Base-by-base conservation (phyloP, 2,113 vertebrate genomes). In the Balaeniceps rex region DNA sequence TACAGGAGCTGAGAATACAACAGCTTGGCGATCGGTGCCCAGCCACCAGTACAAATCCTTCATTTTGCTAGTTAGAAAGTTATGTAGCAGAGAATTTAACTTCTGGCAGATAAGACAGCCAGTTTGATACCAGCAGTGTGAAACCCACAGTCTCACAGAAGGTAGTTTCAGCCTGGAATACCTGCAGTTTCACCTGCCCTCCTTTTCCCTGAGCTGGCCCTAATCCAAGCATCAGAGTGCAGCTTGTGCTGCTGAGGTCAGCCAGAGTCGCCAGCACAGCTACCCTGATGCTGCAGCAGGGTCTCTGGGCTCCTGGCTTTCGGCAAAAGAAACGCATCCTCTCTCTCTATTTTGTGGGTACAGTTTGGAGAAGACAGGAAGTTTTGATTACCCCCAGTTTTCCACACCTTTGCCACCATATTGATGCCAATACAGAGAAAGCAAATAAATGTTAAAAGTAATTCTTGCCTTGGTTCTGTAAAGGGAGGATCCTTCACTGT, bases 201-300 rank as follows among this genome's bases (percentile, higher is more conserved):
- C 57, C 29, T 88, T 80, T 40, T 55, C 40, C 28, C 19, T 55
- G 55, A 70, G 55, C 64, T 61, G 66, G 19, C 40, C 40, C 42
- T 54, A 46, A 54, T 19, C 28, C 34, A 40, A 63, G 47, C 4
- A 1, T 51, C 63, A 51, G 33, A 52, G 26, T 8, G 1, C 25
- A 58, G 58, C 65, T 82, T 9, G 1, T 60, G 61, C 52, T 24
- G 46, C 55, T 1, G 3, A 24, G 8, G 7, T 75, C 6, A 1
- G 23, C 34, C 2, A 2, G 34, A 54, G 47, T 40, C 8, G 1
- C 63, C 38, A 68, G 57, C 28, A 12, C 0, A 2, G 24, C 31
- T 34, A 9, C 14, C 3, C 16, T 34, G 46, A 40, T 12, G 17
- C 77, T 61, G 63, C 51, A 61, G 38, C 63, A 54, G 34, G 29